Evolutionary conservation across 2,113 vertebrate genomes (phyloP), one percentile per base, ranked within the genome.

Genomic region (Coptodon bakossiorum): DNA sequence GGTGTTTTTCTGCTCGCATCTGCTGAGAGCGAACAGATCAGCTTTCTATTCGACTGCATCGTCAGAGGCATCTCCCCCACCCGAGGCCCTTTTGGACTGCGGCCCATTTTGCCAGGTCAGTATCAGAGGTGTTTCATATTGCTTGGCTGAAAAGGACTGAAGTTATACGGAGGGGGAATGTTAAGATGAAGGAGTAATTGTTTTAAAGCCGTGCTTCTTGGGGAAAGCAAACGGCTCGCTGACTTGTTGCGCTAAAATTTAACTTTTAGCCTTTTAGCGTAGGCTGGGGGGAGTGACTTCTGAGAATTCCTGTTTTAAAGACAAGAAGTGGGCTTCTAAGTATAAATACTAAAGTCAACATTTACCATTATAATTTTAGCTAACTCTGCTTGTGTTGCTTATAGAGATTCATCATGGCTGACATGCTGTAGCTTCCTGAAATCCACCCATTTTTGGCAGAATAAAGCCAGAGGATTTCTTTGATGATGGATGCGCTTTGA

Each of bases 41-140:
- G 98, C 95, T 99, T 99, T 95, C 96, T 99, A n/a, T 98, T 99
- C 1, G 99, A 99, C 97, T 99, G 99, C 92, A 97, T 99, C 27
- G 98, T 99, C 66, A 96, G 97, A 2, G 99, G 98, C 94, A 96
- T 99, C 96, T 98, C 98, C 50, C 98, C 98, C 1, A 98, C 96
- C 66, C 97, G 97, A 90, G 97, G 97, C 86, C 98, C 98, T 3
- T 98, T 98, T 79, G 98, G 98, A 93, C 95, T 99, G 88, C 96
- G 96, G 91, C 98, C 98, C 3, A 94, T 97, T 56, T 94, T 99
- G 83, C 98, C 98, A 97, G 98, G 98, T 99, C 93, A 93, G 97
- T 97, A 92, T 57, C 59, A 56, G 53, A 76, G 13, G 80, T 80
- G 48, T 59, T 85, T 81, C 53, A 82, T 56, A 79, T 38, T 27